A percentile compares a stretch with the other conserved stretches of the same genome.
Conservation (phyloP, 2,797 vertebrate genomes). For the Poecilia gillii region DNA sequence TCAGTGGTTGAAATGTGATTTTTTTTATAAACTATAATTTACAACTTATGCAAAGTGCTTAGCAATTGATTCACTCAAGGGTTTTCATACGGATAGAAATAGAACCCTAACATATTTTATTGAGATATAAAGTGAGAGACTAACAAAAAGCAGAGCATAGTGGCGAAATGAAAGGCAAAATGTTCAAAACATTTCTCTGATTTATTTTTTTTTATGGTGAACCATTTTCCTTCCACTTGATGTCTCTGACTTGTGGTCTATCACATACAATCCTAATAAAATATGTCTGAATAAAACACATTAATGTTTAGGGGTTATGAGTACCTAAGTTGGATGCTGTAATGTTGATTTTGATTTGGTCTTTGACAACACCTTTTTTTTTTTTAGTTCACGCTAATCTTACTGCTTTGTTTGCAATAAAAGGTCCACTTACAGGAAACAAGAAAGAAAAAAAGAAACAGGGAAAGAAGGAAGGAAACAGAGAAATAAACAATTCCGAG, state of each 20-base stretch:
- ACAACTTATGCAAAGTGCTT: not conserved
- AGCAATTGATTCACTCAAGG: too few species aligned
- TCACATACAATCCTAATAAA: not conserved
- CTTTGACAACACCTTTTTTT: not conserved
- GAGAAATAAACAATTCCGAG: not conserved
- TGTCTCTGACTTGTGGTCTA: not conserved
- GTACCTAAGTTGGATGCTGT: not conserved
- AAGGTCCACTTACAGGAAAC: not conserved
- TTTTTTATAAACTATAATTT: not conserved
- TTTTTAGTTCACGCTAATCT: not conserved
- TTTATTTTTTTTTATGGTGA: not conserved
- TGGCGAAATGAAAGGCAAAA: not conserved
- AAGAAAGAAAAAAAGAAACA: not conserved
- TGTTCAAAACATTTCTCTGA: not conserved
- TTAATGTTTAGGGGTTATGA: not conserved
- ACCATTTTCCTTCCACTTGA: not conserved
- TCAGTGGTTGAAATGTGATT: not conserved
- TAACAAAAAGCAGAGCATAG: not conserved
- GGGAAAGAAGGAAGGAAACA: not conserved
- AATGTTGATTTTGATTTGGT: not conserved
- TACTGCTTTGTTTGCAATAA: not conserved
- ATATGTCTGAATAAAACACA: not conserved
- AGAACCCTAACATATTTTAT: conserved; percentile 6
- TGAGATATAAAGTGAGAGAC: not conserved
- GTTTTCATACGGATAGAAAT: conserved; percentile 23